phyloP scores from a whole-genome alignment of 2,888 invertebrate species.

The Spilarctia lutea region DNA sequence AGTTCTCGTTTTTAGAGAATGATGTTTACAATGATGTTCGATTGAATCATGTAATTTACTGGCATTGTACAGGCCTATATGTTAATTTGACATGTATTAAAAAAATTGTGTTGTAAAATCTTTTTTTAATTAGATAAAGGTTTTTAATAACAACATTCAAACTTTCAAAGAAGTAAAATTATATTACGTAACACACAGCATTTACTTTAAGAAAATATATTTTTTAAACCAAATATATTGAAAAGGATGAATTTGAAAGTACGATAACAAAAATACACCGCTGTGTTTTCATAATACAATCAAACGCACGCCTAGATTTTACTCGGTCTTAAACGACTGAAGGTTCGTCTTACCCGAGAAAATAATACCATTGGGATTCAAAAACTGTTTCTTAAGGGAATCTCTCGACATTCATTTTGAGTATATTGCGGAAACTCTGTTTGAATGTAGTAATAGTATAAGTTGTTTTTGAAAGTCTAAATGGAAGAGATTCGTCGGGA shows the following conservation, averaged over 20 bases:
- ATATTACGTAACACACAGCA: too few species aligned
- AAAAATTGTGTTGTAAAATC: too few species aligned
- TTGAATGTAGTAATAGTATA: conserved; percentile 63
- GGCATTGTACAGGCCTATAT: too few species aligned
- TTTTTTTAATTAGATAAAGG: too few species aligned
- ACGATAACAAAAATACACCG: not conserved
- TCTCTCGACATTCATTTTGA: conserved; percentile 68
- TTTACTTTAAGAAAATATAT: too few species aligned
- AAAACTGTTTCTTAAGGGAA: conserved; percentile 71
- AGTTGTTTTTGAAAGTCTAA: conserved; percentile 56
- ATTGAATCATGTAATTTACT: too few species aligned
- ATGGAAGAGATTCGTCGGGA: conserved; percentile 47
- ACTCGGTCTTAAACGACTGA: conserved; percentile 64
- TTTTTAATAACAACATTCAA: too few species aligned
- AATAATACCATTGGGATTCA: conserved; percentile 68
- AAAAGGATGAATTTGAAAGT: not conserved
- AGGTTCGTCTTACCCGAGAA: conserved; percentile 61
- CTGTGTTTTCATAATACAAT: conserved; percentile 15
- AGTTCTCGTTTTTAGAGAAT: too few species aligned
- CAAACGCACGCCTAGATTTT: conserved; percentile 58
- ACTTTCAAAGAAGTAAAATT: too few species aligned
- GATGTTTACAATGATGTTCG: too few species aligned
- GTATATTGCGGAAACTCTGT: conserved; percentile 68
- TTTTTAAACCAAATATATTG: not conserved
- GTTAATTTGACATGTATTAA: too few species aligned